Evolutionary conservation across 2,888 invertebrate species (phyloP), one percentile per base, ranked within the genome.

Genomic region (Apodemia duryi): DNA sequence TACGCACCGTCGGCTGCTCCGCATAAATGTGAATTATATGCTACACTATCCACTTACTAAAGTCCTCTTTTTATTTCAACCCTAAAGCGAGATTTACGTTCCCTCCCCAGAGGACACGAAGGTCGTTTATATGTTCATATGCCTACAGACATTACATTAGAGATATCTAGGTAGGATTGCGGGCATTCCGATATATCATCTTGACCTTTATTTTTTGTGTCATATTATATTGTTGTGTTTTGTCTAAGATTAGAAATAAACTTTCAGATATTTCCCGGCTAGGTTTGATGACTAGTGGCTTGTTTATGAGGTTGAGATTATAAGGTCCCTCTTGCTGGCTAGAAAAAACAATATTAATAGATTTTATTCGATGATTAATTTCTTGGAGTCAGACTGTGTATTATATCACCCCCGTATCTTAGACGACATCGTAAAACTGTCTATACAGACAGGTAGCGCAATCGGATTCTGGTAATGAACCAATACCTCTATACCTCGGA

Each of bases 11-110:
- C 82, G 88, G 78, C 79, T 84, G 81, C 79, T 86, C 82, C 85
- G 87, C 84, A 88, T 88, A 89, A 89, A 90, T 86, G 87, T 88
- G 88, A 90, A 85, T 88, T 89, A 88, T 90, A 84, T 83, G 86
- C 81, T 84, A 86, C 85, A 85, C 85, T 85, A 83, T 85, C 86
- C 79, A 84, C 88, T 86, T 85, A 86, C 83, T 81, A 79, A 84
- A 84, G 82, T 86, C 82, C 80, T 86, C 83, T 84, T 88, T 85
- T 88, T 86, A 84, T 88, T 85, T 87, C 83, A 86, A 85, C 83
- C 80, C 81, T 82, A 82, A 83, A 85, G 76, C 81, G 78, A 81
- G 81, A 85, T 85, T 87, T 84, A 86, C 84, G 83, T 83, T 83
- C 82, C 81, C 75, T 79, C 77, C 78, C 79, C 78, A 83, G 78